Evolutionary conservation across 2,113 vertebrate species (phyloP).

Genomic region (Caloenas nicobarica): DNA sequence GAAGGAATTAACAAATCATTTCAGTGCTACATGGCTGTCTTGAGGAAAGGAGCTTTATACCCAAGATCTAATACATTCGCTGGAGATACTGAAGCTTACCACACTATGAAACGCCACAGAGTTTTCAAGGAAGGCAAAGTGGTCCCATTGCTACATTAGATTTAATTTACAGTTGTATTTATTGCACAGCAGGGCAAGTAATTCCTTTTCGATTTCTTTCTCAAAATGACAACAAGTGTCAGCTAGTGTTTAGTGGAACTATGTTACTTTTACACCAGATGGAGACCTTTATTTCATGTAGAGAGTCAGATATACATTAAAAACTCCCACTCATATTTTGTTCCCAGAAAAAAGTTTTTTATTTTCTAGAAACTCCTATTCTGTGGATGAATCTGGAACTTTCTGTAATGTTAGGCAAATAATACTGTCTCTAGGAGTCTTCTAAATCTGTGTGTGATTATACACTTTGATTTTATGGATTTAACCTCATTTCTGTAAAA

Average conservation of each 20-base stretch:
- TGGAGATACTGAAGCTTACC: constrained; percentile 12
- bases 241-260: not conserved
- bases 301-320: not conserved
- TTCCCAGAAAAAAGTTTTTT: not conserved
- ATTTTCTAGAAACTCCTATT: not conserved
- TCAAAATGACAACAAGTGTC: not conserved
- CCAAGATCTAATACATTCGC: not conserved
- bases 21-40: not conserved
- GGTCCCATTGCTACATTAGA: not conserved
- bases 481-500: not conserved
- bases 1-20: not conserved
- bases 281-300: not conserved
- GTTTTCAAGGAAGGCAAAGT: not conserved
- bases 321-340: not conserved
- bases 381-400: not conserved
- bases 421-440: not conserved
- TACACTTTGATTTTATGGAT: not conserved
- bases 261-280: not conserved
- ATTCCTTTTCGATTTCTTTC: not conserved
- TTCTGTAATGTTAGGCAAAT: not conserved
- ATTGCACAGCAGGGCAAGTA: not conserved
- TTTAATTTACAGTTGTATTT: constrained; percentile 12
- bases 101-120: not conserved
- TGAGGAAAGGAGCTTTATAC: not conserved
- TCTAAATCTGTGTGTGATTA: not conserved